Evolutionary conservation across 2,113 vertebrate species (phyloP), one percentile per base, ranked within the genome.

Genomic region (Hippocampus mohnikei): DNA sequence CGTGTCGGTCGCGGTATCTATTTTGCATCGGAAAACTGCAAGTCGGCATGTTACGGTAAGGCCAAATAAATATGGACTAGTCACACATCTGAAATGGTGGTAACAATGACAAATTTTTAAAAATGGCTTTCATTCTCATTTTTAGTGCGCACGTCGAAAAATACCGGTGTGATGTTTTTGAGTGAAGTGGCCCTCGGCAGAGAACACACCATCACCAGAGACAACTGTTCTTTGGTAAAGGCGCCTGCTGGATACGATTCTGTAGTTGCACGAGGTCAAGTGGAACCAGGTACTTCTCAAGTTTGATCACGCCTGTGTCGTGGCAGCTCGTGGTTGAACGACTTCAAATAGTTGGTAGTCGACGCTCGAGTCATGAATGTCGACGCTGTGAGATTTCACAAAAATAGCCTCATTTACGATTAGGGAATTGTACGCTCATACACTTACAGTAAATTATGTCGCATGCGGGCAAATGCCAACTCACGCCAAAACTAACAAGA

Each of bases 11-110:
- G 81, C 13, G 95, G 96, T 23, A 95, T 97, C 75, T 98, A 95
- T 88, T 98, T 97, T 0, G 93, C 95, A 41, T 98, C 95, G 0
- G 96, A 98, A 91, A 96, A 94, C 86, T 77, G 74, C 67, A 98
- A 96, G 79, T 98, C 95, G 16, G 93, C 93, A 0, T 0, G 63
- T 75, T 98, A 96, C 0, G 94, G 96, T 98, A 78, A 95, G 77
- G 0, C 33, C 27, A 0, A 1, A 3, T n/a, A 20, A 46, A 69
- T 25, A 0, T 21, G 16, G 9, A 56, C 21, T 8, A 13, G 21
- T 44, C 40, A 12, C 37, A 5, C 12, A 64, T 23, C 37, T 64
- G 2, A 4, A 71, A 50, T 41, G 12, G 2, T 23, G 44, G 23
- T 4, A 1, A 60, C 41, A 37, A 52, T 11, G 15, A 40, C 21